Percentiles rank a stretch among this genome's conserved stretches.
Conservation (phyloP, 2,888 invertebrate species). For the Clanis bilineata region DNA sequence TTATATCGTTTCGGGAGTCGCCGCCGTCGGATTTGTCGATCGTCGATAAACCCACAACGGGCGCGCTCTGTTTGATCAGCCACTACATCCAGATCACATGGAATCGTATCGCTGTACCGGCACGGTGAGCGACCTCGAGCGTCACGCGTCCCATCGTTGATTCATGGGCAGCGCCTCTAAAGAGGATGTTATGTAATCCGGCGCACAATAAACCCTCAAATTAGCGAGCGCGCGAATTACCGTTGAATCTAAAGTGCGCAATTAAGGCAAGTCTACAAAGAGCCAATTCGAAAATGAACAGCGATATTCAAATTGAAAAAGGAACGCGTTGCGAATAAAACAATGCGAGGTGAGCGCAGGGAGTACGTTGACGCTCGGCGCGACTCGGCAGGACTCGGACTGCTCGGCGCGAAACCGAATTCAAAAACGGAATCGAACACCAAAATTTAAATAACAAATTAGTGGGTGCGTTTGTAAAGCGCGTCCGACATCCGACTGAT, state of each 20-base stretch:
- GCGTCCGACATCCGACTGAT: slow-evolving; percentile 61
- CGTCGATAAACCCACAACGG: slow-evolving; percentile 50
- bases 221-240: slow-evolving; percentile 75
- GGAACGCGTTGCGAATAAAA: slow-evolving; percentile 75
- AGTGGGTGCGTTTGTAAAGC: slow-evolving; percentile 66
- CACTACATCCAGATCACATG: slow-evolving; percentile 20
- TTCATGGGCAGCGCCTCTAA: slow-evolving; percentile 60
- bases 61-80: slow-evolving; percentile 42
- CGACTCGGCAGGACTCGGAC: slow-evolving; percentile 48
- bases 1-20: slow-evolving; percentile 62
- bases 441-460: slow-evolving; percentile 76
- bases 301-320: slow-evolving; percentile 80
- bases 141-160: slow-evolving; percentile 50
- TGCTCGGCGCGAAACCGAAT: slow-evolving; percentile 57
- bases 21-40: slow-evolving; percentile 58
- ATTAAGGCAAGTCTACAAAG: slow-evolving; percentile 76
- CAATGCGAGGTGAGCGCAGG: slow-evolving; percentile 53
- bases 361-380: slow-evolving; percentile 49
- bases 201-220: slow-evolving; percentile 75
- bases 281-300: slow-evolving; percentile 77
- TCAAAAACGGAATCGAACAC: slow-evolving; percentile 69
- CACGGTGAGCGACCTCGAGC: slow-evolving; percentile 9
- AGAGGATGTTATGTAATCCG: slow-evolving; percentile 67
- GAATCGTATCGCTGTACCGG: background rate
- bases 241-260: slow-evolving; percentile 78